Evolutionary conservation across 1,140 invertebrate genomes (phyloP).

Genomic region (Drosophila nasuta): DNA sequence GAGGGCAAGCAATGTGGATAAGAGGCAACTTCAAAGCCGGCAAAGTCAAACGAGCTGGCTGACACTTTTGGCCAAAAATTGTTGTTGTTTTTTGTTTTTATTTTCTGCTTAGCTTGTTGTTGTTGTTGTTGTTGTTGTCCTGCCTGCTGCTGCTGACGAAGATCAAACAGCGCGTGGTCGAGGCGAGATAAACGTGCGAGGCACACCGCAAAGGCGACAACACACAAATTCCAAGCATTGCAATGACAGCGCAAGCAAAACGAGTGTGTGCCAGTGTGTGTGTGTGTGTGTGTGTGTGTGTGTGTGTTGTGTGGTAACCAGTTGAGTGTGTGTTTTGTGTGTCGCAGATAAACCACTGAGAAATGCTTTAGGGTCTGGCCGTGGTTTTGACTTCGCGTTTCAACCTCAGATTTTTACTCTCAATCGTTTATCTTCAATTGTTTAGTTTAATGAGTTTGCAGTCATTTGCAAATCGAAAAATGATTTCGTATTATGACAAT

Average conservation of each 20-base stretch:
- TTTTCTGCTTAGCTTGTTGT: constrained; percentile 11
- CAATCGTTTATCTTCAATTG: no score
- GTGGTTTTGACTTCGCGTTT: constrained; percentile 2
- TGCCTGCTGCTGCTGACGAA: constrained; percentile 67
- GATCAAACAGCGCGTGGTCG: constrained; percentile 73
- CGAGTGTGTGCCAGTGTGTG: background rate
- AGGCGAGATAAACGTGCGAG: constrained; percentile 75
- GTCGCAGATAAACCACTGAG: constrained; percentile 54
- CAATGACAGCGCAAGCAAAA: constrained; percentile 3
- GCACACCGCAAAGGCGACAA: constrained; percentile 77
- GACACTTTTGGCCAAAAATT: constrained; percentile 41
- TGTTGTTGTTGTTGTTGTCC: background rate
- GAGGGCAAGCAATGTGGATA: background rate
- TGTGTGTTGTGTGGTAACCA: constrained; percentile 4
- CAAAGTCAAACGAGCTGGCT: constrained; percentile 42
- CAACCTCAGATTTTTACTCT: background rate
- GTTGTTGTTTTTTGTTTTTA: background rate
- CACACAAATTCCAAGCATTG: constrained; percentile 64
- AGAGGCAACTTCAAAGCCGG: constrained; percentile 60
- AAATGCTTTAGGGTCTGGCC: constrained; percentile 45
- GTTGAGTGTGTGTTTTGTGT: constrained; percentile 5
- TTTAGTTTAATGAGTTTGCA: no score
- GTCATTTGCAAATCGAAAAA: no score
- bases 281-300: constrained; percentile 25
- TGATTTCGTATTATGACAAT: no score